Conservation (phyloP, 2,888 invertebrate genomes). For the Allophyes oxyacanthae region DNA sequence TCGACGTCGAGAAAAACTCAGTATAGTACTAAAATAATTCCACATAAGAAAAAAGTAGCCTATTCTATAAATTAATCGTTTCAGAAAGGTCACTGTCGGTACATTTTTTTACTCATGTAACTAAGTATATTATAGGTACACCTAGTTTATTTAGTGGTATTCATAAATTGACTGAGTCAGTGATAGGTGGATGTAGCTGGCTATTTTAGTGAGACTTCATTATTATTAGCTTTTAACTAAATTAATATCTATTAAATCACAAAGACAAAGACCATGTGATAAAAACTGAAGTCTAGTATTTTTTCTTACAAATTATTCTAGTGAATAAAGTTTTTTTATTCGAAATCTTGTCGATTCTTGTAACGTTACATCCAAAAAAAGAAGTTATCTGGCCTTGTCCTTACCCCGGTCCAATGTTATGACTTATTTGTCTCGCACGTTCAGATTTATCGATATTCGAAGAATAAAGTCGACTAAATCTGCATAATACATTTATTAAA, state of each 20-base stretch:
- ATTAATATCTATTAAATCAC: too few relatives aligned
- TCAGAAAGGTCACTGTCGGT: too few relatives aligned
- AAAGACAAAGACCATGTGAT: too few relatives aligned
- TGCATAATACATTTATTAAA: constrained; percentile 83
- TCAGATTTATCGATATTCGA: constrained; percentile 81
- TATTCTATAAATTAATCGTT: too few relatives aligned
- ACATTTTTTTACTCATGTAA: too few relatives aligned
- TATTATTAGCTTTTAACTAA: too few relatives aligned
- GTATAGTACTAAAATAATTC: too few relatives aligned
- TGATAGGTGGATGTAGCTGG: background rate
- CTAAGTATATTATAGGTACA: too few relatives aligned
- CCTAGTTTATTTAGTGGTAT: too few relatives aligned
- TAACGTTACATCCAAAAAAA: constrained; percentile 68
- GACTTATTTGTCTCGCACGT: constrained; percentile 85
- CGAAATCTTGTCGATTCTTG: constrained; percentile 68
- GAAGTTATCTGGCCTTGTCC: constrained; percentile 71
- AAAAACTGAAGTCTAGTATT: constrained; percentile 29
- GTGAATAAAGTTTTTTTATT: constrained; percentile 57
- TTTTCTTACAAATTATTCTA: constrained; percentile 53
- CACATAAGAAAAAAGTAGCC: too few relatives aligned
- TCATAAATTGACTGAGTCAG: too few relatives aligned
- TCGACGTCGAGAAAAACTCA: too few relatives aligned
- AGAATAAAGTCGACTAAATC: constrained; percentile 79
- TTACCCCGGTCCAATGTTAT: constrained; percentile 83
- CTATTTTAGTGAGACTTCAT: background rate